phyloP scores from a whole-genome alignment of 2,797 vertebrate genomes.

The Botia kubotai region DNA sequence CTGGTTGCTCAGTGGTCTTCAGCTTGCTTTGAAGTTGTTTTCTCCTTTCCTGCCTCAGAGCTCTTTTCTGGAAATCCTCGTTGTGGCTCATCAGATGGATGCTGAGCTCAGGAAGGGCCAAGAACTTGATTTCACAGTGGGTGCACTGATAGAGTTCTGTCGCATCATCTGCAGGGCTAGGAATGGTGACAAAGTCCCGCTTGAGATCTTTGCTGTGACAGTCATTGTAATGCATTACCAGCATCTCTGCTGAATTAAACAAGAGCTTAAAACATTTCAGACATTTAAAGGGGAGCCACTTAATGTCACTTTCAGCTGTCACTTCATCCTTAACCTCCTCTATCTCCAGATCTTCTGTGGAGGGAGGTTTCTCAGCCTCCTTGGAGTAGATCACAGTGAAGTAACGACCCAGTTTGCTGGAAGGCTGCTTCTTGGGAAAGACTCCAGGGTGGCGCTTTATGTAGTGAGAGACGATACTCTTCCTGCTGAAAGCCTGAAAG shows the following conservation, averaged over 20 bases:
- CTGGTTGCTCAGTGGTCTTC: conserved; percentile 81
- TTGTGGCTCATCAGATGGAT: conserved; percentile 91
- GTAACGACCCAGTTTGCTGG: conserved; percentile 94
- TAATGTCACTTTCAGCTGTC: conserved; percentile 80
- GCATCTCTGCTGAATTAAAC: conserved; percentile 87
- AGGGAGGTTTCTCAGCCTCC: conserved; percentile 80
- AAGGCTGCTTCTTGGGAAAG: conserved; percentile 96
- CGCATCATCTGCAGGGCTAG: conserved; percentile 78
- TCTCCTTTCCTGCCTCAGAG: conserved; percentile 89
- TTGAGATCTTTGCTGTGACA: conserved; percentile 93
- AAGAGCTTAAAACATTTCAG: conserved; percentile 94
- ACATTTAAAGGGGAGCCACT: conserved; percentile 95
- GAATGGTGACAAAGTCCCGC: conserved; percentile 90
- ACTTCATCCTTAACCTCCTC: conserved; percentile 82
- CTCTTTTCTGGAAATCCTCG: conserved; percentile 95
- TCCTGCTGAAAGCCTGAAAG: conserved; percentile 98
- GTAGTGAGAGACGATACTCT: conserved; percentile 98
- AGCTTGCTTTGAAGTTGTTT: conserved; percentile 92
- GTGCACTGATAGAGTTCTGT: conserved; percentile 90
- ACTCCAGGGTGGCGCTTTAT: conserved; percentile 98
- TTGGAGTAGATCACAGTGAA: conserved; percentile 95
- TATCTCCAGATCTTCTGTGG: conserved; percentile 72
- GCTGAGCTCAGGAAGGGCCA: conserved; percentile 85
- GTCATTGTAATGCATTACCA: conserved; percentile 97
- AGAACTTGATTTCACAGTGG: conserved; percentile 92